phyloP scores from a whole-genome alignment of 1,140 invertebrate species.

The Myzus persicae region DNA sequence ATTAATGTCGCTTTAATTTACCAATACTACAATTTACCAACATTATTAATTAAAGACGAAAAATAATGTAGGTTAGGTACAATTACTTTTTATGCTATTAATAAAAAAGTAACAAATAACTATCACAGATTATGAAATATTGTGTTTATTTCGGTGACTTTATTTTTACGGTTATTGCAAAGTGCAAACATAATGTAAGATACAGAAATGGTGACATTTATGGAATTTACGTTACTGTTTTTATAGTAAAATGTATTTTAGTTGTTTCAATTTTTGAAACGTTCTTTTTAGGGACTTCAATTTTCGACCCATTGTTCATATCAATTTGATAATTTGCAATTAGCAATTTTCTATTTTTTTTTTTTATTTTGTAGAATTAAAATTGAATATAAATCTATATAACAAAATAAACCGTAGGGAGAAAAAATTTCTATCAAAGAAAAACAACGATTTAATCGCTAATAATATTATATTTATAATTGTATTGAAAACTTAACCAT shows the following conservation, averaged over 20 bases:
- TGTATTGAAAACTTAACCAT: background rate
- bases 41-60: background rate
- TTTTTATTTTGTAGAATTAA: no score
- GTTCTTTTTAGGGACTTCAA: background rate
- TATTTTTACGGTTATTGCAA: no score
- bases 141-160: no score
- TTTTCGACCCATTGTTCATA: background rate
- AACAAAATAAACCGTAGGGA: no score
- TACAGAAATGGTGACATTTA: background rate
- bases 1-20: background rate
- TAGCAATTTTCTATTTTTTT: no score
- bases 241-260: background rate
- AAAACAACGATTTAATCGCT: background rate
- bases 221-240: background rate
- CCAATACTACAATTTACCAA: background rate
- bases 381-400: no score
- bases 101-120: no score
- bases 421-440: background rate
- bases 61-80: background rate
- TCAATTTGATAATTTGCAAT: no score
- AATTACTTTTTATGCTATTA: no score
- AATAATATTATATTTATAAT: background rate
- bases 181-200: no score
- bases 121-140: no score
- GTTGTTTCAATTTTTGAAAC: background rate